Base-by-base conservation (phyloP, 2,113 vertebrate species). In the Glaucomys volans region DNA sequence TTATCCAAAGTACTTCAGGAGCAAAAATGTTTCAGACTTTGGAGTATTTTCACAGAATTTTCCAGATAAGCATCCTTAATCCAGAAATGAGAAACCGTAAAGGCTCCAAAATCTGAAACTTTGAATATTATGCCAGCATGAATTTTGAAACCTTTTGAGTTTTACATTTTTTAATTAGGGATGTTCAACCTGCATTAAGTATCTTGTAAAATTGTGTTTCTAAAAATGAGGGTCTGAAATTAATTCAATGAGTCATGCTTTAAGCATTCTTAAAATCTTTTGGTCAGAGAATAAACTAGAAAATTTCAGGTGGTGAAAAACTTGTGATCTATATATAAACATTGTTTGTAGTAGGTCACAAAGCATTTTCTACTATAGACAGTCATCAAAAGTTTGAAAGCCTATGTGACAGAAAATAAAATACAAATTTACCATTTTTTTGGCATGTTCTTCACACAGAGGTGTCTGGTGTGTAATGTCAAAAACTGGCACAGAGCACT, bases 401-500 rank as follows among this genome's bases (percentile, higher is more conserved):
- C 52, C 66, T 66, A 30, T 37, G 14, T 8, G 28, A 44, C 52
- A 77, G 30, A 44, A 85, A 77, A 75, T 3, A n/a, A 94, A 57
- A 76, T 18, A 24, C 24, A 32, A 74, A 97, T 99, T 98, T 97
- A 99, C 99, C 99, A 99, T 99, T 98, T 99, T 99, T 99, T 99
- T 99, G 99, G 99, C 99, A 99, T 99, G 99, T 98, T 99, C 99
- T 98, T 99, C 99, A 1, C 99, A 99, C 95, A 99, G 99, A 97
- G 99, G 99, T 32, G 99, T 99, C 98, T 99, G 99, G 98, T 99
- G 99, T 32, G 99, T 99, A 98, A 99, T 99, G 98, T 99, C 99
- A 97, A 99, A 99, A 97, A 99, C 99, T 17, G 99, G 99, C 98
- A 99, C 99, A 84, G 99, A 99, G 97, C 99, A 99, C 98, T 99